Base-by-base conservation (phyloP, 2,888 invertebrate genomes). In the Sipha maydis region DNA sequence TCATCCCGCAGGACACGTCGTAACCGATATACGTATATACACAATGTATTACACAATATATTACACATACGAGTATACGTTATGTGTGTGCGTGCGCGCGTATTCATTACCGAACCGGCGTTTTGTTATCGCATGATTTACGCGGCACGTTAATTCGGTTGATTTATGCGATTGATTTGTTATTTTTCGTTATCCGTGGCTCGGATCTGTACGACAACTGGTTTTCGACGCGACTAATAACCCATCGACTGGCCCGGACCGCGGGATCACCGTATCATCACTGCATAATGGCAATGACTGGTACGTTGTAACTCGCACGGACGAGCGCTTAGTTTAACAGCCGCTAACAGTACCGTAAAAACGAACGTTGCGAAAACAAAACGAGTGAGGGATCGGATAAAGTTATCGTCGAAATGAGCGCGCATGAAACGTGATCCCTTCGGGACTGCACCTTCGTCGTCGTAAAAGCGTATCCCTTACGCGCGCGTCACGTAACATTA, bases 101-200 rank as follows among this genome's bases (percentile, higher is more conserved):
- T 17, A 17, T 31, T 17, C 48, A 34, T 34, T 73, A 83, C 56
- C 14, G 56, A 73, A 73, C 73, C 83, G 48, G 71, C 71, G 48
- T 83, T 80, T 80, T 28, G n/a, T 67, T 61, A 61, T 80, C 80
- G 80, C 80, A 17, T 83, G 83, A 73, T 73, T 73, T 73, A 73
- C 71, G 83, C 25, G 54, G 71, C 31, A 71, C 54, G 71, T 83
- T 73, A 34, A 73, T 83, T 75, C 73, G 56, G 83, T 75, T 75
- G 73, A 83, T 83, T 83, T 56, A 56, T 83, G 75, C 73, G 21
- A 83, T 75, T 75, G 75, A 83, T 83, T 83, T 75, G 83, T 83
- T 83, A 73, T 54, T 83, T 56, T 83, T 54, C 56, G 75, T 56
- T 61, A 5, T 61, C 61, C 61, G 21, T 14, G 14, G 48, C 14